Evolutionary conservation across 2,888 invertebrate species (phyloP).

Genomic region (Athripsodes cinereus): DNA sequence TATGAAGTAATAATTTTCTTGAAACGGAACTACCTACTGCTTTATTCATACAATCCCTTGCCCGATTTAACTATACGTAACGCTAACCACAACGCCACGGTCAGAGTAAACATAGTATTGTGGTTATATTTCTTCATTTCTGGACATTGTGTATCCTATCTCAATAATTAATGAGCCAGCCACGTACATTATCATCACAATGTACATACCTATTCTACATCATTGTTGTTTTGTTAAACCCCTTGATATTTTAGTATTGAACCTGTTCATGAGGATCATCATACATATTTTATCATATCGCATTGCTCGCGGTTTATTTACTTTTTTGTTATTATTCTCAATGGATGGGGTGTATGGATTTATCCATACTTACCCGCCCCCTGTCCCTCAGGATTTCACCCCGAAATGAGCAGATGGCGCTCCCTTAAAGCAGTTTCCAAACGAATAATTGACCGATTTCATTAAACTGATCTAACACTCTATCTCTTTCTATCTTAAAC

Average conservation of each 20-base stretch:
- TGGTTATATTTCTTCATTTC: no score
- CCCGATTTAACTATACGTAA: no score
- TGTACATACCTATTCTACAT: no score
- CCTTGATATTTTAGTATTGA: not conserved
- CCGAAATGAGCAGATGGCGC: slow-evolving; percentile 13
- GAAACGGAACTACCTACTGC: no score
- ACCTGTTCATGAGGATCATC: not conserved
- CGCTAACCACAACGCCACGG: no score
- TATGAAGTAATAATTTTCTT: no score
- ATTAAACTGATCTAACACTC: not conserved
- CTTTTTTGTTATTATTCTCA: slow-evolving; percentile 2
- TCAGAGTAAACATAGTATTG: no score
- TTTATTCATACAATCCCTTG: no score
- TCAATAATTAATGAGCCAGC: no score
- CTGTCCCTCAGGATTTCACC: not conserved
- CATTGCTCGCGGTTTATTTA: not conserved
- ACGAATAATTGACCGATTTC: slow-evolving; percentile 6
- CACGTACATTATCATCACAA: no score
- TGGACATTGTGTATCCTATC: no score
- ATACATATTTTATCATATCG: not conserved
- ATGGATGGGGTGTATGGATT: not conserved
- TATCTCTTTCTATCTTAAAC: not conserved
- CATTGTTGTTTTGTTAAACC: not conserved
- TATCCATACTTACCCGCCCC: not conserved
- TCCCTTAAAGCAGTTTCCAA: slow-evolving; percentile 8